These are phyloP conservation scores for Parasteatoda tepidariorum DNA, from an alignment of 1,140 invertebrate genomes.

Conservation along the genomic window DNA sequence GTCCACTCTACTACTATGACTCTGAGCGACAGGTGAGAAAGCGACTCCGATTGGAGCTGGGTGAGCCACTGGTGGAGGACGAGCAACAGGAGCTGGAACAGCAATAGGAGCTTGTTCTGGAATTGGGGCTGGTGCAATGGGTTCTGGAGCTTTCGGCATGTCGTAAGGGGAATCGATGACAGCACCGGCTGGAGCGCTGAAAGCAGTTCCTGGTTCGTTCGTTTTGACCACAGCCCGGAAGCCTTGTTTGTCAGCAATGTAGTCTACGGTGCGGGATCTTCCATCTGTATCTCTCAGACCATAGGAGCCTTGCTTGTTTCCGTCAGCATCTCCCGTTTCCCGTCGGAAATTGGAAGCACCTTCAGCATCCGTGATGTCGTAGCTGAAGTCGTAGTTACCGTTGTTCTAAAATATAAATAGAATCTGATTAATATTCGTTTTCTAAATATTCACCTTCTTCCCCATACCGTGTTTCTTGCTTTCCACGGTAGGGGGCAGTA, in stretches of 20 bases:
- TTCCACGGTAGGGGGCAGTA: too few species aligned
- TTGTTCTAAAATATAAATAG: slow-evolving; percentile 37
- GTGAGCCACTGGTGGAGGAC: background rate
- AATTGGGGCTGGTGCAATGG: background rate
- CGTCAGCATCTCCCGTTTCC: slow-evolving; percentile 62
- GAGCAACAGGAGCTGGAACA: background rate
- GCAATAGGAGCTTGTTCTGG: background rate
- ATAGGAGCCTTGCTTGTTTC: slow-evolving; percentile 57
- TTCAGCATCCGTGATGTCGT: slow-evolving; percentile 62
- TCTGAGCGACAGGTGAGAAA: background rate
- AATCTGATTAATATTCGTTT: too few species aligned
- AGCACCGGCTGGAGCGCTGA: slow-evolving; percentile 58
- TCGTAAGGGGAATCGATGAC: slow-evolving; percentile 21
- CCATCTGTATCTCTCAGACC: slow-evolving; percentile 57
- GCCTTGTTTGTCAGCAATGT: slow-evolving; percentile 62
- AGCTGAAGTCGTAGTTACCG: slow-evolving; percentile 63
- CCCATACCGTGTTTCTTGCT: too few species aligned
- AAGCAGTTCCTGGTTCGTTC: slow-evolving; percentile 64
- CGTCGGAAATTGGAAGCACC: slow-evolving; percentile 61
- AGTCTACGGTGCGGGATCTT: slow-evolving; percentile 57
- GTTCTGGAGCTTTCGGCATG: background rate
- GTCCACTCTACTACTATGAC: background rate
- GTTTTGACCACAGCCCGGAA: slow-evolving; percentile 63
- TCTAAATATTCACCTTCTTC: too few species aligned
- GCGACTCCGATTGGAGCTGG: background rate